These are phyloP conservation scores for Bergia sp. DNA, from an alignment of 92 coral and sea anemone genomes.

Conservation along the genomic window DNA sequence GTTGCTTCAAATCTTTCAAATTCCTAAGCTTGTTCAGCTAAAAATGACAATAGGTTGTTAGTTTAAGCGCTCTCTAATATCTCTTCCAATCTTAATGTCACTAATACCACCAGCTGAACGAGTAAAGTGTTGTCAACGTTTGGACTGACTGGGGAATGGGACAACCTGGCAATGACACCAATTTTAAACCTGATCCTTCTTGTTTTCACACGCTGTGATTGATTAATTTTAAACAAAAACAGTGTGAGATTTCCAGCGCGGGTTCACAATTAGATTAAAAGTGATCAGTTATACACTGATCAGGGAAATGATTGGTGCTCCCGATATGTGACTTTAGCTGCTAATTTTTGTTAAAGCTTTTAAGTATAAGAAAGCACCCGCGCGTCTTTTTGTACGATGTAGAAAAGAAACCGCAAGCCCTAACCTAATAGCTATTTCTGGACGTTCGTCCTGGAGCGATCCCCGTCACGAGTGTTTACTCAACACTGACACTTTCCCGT, in stretches of 20 bases:
- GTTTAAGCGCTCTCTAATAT: slow-evolving; percentile 6
- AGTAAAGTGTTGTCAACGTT: background rate
- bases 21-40: slow-evolving; percentile 11
- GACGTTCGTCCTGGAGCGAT: background rate
- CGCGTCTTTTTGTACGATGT: background rate
- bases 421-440: slow-evolving; percentile 15
- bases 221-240: slow-evolving; percentile 47
- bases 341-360: slow-evolving; percentile 29
- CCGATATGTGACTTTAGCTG: slow-evolving; percentile 11
- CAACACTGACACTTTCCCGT: slow-evolving; percentile 16
- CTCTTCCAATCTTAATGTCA: background rate
- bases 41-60: slow-evolving; percentile 34
- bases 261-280: slow-evolving; percentile 36
- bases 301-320: slow-evolving; percentile 8
- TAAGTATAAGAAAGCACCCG: background rate
- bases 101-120: background rate
- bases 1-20: background rate
- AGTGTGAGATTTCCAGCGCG: slow-evolving; percentile 30
- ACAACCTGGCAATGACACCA: slow-evolving; percentile 34
- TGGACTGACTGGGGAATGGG: slow-evolving; percentile 19
- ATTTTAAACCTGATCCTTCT: slow-evolving; percentile 30
- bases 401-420: background rate
- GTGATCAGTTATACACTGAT: background rate
- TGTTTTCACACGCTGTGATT: slow-evolving; percentile 30
- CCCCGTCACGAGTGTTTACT: background rate